Evolutionary conservation across 23 tunicate genomes (phyloP).

Genomic region (Oikopleura vanhoeffeni): DNA sequence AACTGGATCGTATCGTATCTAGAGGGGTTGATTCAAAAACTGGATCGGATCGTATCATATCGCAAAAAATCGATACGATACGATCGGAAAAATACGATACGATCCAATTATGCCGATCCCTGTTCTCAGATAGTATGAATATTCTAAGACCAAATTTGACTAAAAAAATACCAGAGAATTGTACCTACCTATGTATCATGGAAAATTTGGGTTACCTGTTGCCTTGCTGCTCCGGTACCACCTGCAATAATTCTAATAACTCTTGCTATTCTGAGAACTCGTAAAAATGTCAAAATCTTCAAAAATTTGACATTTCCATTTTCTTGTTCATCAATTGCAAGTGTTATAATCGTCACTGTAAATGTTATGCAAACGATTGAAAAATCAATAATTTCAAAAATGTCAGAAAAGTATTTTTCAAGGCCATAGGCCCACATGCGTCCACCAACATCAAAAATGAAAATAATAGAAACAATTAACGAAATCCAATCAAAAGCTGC

Average conservation of each 20-base stretch:
- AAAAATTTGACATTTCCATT: neutral
- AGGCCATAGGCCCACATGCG: constrained; percentile 19
- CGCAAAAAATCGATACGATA: too few relatives aligned
- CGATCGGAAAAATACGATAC: too few relatives aligned
- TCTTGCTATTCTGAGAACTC: constrained; percentile 49
- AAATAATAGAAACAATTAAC: neutral
- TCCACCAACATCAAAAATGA: constrained; percentile 1
- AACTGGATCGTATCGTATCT: too few relatives aligned
- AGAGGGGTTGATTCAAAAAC: too few relatives aligned
- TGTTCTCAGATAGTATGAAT: too few relatives aligned
- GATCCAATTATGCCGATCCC: too few relatives aligned
- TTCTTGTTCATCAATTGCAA: neutral
- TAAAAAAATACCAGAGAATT: constrained; percentile 21
- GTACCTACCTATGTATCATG: constrained; percentile 69
- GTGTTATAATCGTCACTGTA: neutral
- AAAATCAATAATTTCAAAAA: constrained; percentile 62
- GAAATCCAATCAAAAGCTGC: neutral
- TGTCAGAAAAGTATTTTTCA: constrained; percentile 35
- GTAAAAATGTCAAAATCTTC: constrained; percentile 47
- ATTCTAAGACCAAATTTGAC: too few relatives aligned
- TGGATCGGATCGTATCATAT: too few relatives aligned
- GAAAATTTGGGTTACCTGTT: constrained; percentile 36
- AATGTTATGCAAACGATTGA: constrained; percentile 43
- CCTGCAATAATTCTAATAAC: constrained; percentile 37
- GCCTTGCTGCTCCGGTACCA: constrained; percentile 40